A percentile compares a stretch with the other conserved stretches of the same genome.
These are phyloP conservation scores for Diplogasteroides magnus DNA, from an alignment of 1,140 invertebrate species.

Conservation along the genomic window DNA sequence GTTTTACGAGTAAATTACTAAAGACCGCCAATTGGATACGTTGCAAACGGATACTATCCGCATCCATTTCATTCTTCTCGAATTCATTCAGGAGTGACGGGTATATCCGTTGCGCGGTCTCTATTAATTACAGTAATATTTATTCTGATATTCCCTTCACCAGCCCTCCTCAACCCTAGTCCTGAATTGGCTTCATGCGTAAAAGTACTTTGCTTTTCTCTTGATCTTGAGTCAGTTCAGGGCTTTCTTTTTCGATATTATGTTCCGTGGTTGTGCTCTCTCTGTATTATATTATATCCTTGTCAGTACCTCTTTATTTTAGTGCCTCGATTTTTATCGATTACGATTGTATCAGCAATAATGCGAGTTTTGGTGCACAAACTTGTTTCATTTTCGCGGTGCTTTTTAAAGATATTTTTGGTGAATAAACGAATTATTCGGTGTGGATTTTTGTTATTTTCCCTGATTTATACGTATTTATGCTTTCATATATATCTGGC, in stretches of 20 bases:
- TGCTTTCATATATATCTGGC: too few species aligned
- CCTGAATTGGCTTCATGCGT: slow-evolving; percentile 5
- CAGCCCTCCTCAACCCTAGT: neutral
- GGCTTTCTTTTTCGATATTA: neutral
- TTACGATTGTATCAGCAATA: too few species aligned
- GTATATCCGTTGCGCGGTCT: slow-evolving; percentile 5
- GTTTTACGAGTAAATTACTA: neutral
- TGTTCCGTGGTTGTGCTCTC: neutral
- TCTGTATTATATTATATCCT: slow-evolving; percentile 1
- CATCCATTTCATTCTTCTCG: neutral
- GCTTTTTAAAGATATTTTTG: too few species aligned
- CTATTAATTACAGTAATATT: neutral
- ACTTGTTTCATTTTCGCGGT: too few species aligned
- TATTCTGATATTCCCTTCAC: neutral
- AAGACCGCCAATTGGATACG: neutral
- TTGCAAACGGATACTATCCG: neutral
- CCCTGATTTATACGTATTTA: too few species aligned
- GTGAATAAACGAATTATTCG: too few species aligned
- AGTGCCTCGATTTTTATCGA: slow-evolving; percentile 5
- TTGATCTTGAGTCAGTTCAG: neutral
- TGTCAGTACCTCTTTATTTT: neutral
- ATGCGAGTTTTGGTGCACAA: too few species aligned
- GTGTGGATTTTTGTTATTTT: too few species aligned
- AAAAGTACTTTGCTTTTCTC: neutral
- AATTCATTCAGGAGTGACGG: neutral